Conservation (phyloP, 2,113 vertebrate genomes). For the Crotalus helleri region DNA sequence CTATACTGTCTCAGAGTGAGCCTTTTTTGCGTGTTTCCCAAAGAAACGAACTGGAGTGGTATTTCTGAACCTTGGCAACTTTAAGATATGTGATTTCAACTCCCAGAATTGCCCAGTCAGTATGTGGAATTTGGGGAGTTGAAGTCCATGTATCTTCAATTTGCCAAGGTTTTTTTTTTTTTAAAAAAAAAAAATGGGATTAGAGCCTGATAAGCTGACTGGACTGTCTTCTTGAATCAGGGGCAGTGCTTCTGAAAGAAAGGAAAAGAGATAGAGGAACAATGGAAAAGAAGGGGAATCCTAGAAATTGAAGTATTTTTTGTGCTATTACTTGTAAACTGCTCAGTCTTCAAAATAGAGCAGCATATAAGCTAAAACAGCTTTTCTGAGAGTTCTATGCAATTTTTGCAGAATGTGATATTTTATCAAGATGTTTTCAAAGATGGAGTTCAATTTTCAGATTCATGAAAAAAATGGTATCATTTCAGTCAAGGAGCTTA, state of each 20-base stretch:
- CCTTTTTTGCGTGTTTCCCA: slow-evolving; percentile 21
- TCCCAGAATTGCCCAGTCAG: not conserved
- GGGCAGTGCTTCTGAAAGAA: slow-evolving; percentile 17
- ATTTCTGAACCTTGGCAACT: not conserved
- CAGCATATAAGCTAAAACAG: not conserved
- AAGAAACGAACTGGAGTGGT: not conserved
- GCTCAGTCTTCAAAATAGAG: not conserved
- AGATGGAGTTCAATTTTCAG: not conserved
- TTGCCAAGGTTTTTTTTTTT: slow-evolving; percentile 18
- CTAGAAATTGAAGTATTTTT: slow-evolving; percentile 19
- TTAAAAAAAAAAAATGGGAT: slow-evolving; percentile 14
- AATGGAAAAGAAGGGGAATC: slow-evolving; percentile 25
- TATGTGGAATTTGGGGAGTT: not conserved
- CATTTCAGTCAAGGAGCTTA: not conserved
- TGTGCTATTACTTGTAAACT: not conserved
- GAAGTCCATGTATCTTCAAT: not conserved
- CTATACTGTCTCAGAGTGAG: not conserved
- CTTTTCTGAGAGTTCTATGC: not conserved
- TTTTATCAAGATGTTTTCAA: not conserved
- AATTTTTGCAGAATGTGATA: not conserved
- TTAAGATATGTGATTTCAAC: not conserved
- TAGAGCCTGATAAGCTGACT: not conserved
- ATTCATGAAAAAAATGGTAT: not conserved
- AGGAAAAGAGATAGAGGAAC: slow-evolving; percentile 2
- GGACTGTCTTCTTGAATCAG: slow-evolving; percentile 10